phyloP scores from a whole-genome alignment of 2,113 vertebrate species.

The Orientallactaga bullata region DNA sequence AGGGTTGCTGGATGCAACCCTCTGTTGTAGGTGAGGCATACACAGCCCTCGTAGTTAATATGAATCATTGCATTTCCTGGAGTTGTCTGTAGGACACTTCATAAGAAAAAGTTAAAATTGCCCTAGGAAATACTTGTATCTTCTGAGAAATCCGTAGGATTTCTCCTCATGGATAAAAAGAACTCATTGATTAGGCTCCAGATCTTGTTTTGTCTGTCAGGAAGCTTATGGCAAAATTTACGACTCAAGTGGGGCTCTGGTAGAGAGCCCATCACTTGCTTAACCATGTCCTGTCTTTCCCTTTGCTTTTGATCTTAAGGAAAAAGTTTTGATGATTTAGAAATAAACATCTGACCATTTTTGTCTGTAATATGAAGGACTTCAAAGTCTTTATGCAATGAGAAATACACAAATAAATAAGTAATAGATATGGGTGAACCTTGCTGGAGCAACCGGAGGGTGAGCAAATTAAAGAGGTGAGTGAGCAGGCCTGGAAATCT shows the following conservation, averaged over 20 bases:
- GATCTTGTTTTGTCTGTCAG: neutral
- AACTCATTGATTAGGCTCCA: conserved; percentile 17
- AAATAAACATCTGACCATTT: neutral
- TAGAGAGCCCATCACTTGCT: neutral
- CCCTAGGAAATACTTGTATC: neutral
- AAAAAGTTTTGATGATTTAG: neutral
- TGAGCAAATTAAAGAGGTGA: neutral
- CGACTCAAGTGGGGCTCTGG: neutral
- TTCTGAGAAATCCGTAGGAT: conserved; percentile 2
- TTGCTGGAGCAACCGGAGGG: neutral
- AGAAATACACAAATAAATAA: conserved; percentile 33
- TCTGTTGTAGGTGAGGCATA: neutral
- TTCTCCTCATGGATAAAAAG: conserved; percentile 24
- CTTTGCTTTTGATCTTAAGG: conserved; percentile 15
- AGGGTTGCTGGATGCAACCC: neutral
- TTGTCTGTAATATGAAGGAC: neutral
- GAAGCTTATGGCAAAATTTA: conserved; percentile 34
- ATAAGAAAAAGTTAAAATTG: conserved; percentile 36
- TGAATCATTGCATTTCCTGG: neutral
- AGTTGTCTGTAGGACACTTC: neutral
- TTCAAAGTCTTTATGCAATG: conserved; percentile 15
- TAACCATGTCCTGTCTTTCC: neutral
- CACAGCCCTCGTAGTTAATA: neutral
- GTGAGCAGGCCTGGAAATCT: neutral
- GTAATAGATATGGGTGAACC: neutral